These are phyloP conservation scores for Ptychodera flava DNA, from an alignment of 35 echinoderm and acorn worm species.

Conservation along the genomic window DNA sequence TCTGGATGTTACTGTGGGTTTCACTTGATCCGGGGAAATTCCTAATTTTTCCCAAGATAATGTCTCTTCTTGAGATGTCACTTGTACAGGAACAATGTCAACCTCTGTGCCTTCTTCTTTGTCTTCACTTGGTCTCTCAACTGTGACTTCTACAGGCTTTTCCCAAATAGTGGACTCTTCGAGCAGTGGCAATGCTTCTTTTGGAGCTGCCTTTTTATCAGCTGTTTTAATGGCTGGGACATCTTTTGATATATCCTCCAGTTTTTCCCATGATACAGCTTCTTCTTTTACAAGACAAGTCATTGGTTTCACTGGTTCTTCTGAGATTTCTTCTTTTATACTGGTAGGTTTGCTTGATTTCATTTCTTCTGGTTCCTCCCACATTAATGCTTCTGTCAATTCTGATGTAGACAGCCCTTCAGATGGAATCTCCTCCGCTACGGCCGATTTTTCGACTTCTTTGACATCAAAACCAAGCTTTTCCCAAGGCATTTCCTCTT, in stretches of 20 bases:
- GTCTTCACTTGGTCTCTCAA: constrained; percentile 2
- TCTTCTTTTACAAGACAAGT: constrained; percentile 37
- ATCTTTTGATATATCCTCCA: constrained; percentile 15
- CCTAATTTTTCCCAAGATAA: constrained; percentile 23
- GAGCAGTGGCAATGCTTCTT: not conserved
- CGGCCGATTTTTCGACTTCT: not conserved
- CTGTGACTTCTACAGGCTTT: not conserved
- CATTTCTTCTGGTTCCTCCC: constrained; percentile 19
- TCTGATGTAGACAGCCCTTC: constrained; percentile 13
- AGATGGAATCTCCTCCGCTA: constrained; percentile 7
- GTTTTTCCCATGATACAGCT: constrained; percentile 19
- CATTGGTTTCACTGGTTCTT: constrained; percentile 2
- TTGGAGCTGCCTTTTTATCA: not conserved
- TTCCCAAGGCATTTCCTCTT: not conserved
- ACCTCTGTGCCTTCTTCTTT: constrained; percentile 17
- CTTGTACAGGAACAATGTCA: constrained; percentile 19
- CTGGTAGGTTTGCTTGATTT: not conserved
- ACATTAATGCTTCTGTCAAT: not conserved
- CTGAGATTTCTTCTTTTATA: not conserved
- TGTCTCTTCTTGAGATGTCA: constrained; percentile 7
- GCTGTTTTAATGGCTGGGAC: not conserved
- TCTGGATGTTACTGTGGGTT: constrained; percentile 11
- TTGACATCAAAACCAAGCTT: constrained; percentile 2
- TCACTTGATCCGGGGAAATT: not conserved
- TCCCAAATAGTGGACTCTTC: constrained; percentile 3